These are phyloP conservation scores for Neogale vison DNA, from an alignment of 2,113 vertebrate genomes.

Conservation along the genomic window DNA sequence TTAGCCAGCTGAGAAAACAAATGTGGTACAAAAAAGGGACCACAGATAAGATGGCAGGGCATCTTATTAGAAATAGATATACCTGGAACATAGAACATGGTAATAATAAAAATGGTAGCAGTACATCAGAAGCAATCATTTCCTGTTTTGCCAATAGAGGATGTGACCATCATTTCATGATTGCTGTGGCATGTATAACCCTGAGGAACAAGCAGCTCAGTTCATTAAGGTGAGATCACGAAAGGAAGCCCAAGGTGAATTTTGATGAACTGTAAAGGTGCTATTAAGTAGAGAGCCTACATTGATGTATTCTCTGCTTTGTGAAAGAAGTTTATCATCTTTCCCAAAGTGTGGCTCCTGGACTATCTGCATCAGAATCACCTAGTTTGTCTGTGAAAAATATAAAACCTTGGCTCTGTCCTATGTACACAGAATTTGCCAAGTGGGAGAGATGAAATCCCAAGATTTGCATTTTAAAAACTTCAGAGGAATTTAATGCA, in stretches of 20 bases:
- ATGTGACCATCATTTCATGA: background rate
- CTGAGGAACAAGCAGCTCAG: background rate
- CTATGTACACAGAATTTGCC: background rate
- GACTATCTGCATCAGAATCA: background rate
- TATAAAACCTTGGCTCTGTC: background rate
- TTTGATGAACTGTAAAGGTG: background rate
- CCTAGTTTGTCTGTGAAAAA: background rate
- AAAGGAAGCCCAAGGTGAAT: background rate
- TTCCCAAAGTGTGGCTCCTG: background rate
- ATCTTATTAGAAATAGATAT: background rate
- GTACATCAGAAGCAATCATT: background rate
- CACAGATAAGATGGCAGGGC: background rate
- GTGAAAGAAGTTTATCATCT: background rate
- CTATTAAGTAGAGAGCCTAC: background rate
- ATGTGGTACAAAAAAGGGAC: background rate
- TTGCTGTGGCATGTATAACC: background rate
- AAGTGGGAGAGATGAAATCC: background rate
- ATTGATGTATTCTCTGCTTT: background rate
- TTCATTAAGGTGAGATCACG: background rate
- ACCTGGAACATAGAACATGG: background rate
- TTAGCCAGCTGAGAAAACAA: constrained; percentile 19
- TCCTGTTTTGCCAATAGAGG: background rate
- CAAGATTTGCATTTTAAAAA: background rate
- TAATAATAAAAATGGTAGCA: background rate
- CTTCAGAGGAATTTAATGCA: background rate